Percentiles rank a stretch among this genome's conserved stretches.
phyloP scores from a whole-genome alignment of 2,888 invertebrate genomes.

The Argyresthia albistria region DNA sequence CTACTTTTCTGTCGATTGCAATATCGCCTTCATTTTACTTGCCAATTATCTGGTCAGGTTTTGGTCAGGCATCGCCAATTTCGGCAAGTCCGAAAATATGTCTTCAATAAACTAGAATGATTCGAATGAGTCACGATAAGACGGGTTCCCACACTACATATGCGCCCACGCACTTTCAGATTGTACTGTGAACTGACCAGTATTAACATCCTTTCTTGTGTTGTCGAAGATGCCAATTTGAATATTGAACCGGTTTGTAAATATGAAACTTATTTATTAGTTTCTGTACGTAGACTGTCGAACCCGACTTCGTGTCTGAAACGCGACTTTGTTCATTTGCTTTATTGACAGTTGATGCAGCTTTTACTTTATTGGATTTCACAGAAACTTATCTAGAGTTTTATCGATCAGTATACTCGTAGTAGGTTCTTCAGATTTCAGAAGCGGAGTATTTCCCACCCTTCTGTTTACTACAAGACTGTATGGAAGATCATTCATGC shows the following conservation, averaged over 20 bases:
- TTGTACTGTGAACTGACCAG: slow-evolving; percentile 16
- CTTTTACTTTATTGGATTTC: no score
- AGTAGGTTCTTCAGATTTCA: no score
- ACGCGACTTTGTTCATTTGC: no score
- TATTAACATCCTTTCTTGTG: slow-evolving; percentile 20
- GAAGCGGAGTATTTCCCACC: no score
- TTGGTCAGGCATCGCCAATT: background rate
- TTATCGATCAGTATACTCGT: no score
- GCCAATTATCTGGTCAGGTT: background rate
- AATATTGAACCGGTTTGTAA: slow-evolving; percentile 1
- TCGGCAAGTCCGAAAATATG: background rate
- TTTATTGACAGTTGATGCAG: no score
- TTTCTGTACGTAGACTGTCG: no score
- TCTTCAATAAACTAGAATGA: background rate
- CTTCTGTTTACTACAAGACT: no score
- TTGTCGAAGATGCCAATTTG: slow-evolving; percentile 1
- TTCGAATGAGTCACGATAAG: slow-evolving; percentile 34
- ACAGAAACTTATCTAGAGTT: no score
- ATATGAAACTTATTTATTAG: background rate
- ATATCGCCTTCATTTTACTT: background rate
- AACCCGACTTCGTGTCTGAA: no score
- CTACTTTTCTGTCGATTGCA: background rate
- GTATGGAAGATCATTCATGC: no score
- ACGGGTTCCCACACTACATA: slow-evolving; percentile 55
- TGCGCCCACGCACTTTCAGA: slow-evolving; percentile 34